These are phyloP conservation scores for Cynopterus brachyotis DNA, from an alignment of 2,113 vertebrate genomes.

Conservation along the genomic window DNA sequence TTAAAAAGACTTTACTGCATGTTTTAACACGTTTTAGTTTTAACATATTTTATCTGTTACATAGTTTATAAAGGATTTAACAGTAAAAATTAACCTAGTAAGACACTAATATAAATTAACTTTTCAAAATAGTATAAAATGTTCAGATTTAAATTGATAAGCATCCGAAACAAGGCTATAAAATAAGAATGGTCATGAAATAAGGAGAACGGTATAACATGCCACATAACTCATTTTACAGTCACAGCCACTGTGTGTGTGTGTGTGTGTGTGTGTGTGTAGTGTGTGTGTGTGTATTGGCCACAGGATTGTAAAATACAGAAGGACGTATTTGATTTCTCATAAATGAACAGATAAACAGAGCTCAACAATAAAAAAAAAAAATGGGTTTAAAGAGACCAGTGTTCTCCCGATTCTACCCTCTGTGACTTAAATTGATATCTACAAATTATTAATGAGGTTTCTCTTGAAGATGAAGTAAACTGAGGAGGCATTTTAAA, in stretches of 20 bases:
- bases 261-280: fast-evolving
- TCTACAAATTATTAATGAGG: background rate
- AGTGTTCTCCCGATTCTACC: background rate
- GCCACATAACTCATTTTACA: background rate
- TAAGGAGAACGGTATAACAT: background rate
- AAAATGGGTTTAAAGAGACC: background rate
- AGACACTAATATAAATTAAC: background rate
- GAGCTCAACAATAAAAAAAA: background rate
- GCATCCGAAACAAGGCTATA: background rate
- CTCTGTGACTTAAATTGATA: constrained; percentile 22
- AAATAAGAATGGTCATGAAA: background rate
- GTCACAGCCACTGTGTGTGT: background rate
- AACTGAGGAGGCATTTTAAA: background rate
- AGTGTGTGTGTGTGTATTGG: too few species aligned
- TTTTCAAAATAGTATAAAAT: background rate
- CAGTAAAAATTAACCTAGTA: constrained; percentile 12
- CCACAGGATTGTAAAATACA: background rate
- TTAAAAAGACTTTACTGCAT: background rate
- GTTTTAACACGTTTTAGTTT: constrained; percentile 28
- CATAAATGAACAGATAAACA: background rate
- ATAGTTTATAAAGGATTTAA: constrained; percentile 11
- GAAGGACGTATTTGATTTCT: background rate
- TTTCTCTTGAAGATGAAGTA: background rate
- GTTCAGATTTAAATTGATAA: background rate
- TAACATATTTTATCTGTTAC: background rate